These are phyloP conservation scores for Merluccius polli DNA, from an alignment of 2,797 vertebrate genomes.

Conservation along the genomic window DNA sequence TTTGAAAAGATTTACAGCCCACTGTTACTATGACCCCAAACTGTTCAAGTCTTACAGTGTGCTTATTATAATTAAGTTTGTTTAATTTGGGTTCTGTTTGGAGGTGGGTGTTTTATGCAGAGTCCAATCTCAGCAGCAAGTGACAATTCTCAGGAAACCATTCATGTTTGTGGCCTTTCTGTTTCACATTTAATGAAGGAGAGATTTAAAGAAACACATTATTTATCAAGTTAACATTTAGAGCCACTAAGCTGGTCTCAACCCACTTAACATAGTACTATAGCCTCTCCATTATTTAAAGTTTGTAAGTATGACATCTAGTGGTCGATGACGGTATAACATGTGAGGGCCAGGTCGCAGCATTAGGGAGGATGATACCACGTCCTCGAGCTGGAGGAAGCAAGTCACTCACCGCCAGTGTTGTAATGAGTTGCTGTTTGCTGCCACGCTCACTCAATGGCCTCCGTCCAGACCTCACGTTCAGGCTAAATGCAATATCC, in stretches of 20 bases:
- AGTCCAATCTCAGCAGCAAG: not conserved
- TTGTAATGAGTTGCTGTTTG: not conserved
- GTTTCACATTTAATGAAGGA: too few relatives aligned
- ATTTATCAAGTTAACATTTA: not conserved
- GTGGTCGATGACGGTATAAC: conserved; percentile 43
- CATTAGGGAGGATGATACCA: not conserved
- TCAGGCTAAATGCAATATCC: not conserved
- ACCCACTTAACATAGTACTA: not conserved
- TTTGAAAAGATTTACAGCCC: conserved; percentile 40
- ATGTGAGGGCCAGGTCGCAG: not conserved
- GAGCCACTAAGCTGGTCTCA: not conserved
- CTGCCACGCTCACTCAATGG: not conserved
- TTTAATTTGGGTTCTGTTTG: not conserved
- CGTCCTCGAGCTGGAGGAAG: not conserved
- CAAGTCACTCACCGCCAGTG: not conserved
- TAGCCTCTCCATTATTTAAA: too few relatives aligned
- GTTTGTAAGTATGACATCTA: conserved; percentile 63
- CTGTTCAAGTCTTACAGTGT: conserved; percentile 11
- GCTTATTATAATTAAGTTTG: not conserved
- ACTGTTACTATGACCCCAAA: not conserved
- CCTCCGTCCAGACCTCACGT: not conserved
- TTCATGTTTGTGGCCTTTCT: not conserved
- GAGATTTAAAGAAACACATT: not conserved
- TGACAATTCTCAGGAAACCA: not conserved
- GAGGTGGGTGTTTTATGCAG: not conserved